Evolutionary conservation across 2,888 invertebrate genomes (phyloP).

Genomic region (Bombylius major): DNA sequence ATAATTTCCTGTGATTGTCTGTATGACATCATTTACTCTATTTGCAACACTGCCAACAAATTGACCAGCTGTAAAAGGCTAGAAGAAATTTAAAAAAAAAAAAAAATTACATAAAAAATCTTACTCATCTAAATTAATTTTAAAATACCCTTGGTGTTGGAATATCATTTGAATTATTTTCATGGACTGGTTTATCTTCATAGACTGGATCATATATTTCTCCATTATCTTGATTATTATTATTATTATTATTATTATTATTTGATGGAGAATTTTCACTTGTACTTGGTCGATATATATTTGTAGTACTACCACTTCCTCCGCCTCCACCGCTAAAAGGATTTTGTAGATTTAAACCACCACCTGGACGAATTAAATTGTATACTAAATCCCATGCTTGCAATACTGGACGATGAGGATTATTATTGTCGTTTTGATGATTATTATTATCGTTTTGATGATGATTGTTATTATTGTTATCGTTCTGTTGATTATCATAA

Average conservation of each 20-base stretch:
- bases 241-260: background rate
- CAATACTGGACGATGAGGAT: background rate
- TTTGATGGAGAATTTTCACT: background rate
- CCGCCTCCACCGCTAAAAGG: background rate
- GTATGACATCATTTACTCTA: conserved; percentile 31
- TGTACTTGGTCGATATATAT: background rate
- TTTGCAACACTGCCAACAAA: conserved; percentile 29
- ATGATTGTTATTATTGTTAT: background rate
- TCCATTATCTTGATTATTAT: background rate
- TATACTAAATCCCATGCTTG: background rate
- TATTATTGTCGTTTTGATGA: background rate
- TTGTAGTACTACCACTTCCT: conserved; percentile 3
- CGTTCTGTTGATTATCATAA: background rate
- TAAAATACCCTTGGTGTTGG: conserved; percentile 3
- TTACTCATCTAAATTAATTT: too few species aligned
- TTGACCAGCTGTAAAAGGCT: conserved; percentile 25
- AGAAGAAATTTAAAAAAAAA: conserved; percentile 12
- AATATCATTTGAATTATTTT: conserved; percentile 4
- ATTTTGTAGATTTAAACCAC: background rate
- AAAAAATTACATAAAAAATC: background rate
- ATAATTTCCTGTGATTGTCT: conserved; percentile 28
- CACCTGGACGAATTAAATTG: background rate
- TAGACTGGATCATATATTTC: conserved; percentile 10
- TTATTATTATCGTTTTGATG: background rate
- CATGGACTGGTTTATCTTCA: conserved; percentile 7